Conservation (phyloP, 2,888 invertebrate genomes). For the Drosophila stalkeri region DNA sequence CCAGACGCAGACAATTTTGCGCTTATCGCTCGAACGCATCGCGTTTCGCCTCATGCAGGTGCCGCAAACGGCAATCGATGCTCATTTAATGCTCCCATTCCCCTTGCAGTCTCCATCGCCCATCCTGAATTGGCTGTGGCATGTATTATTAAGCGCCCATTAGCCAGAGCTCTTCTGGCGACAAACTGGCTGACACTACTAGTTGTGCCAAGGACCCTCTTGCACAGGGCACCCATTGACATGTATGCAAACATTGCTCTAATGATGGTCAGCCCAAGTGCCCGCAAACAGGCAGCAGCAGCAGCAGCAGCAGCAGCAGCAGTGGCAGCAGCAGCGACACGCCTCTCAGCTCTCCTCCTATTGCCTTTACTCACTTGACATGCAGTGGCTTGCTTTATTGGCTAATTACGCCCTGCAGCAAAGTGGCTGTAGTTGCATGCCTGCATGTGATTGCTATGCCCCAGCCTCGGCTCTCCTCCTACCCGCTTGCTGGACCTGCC, state of each 20-base stretch:
- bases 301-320: slow-evolving; percentile 43
- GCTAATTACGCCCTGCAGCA: slow-evolving; percentile 79
- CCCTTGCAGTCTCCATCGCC: neutral
- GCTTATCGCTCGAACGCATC: slow-evolving; percentile 71
- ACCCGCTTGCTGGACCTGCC: slow-evolving; percentile 43
- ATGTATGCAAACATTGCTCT: slow-evolving; percentile 73
- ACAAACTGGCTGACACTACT: slow-evolving; percentile 43
- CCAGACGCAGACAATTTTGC: slow-evolving; percentile 79
- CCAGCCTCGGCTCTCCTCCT: slow-evolving; percentile 8
- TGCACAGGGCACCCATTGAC: slow-evolving; percentile 37
- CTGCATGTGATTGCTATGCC: slow-evolving; percentile 66
- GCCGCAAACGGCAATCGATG: slow-evolving; percentile 37
- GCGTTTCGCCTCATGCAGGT: slow-evolving; percentile 50
- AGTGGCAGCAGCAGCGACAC: slow-evolving; percentile 22
- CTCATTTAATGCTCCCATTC: slow-evolving; percentile 13
- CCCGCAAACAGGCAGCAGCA: slow-evolving; percentile 47
- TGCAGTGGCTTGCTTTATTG: slow-evolving; percentile 63
- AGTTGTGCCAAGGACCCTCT: slow-evolving; percentile 15
- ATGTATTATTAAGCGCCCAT: slow-evolving; percentile 82
- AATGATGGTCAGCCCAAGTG: slow-evolving; percentile 63
- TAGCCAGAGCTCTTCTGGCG: slow-evolving; percentile 54
- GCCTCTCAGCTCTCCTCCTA: neutral
- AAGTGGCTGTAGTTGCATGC: slow-evolving; percentile 44
- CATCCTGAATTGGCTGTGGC: slow-evolving; percentile 37
- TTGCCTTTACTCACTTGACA: slow-evolving; percentile 17